Evolutionary conservation across 2,797 vertebrate species (phyloP).

Genomic region (Hippocampus kuda): DNA sequence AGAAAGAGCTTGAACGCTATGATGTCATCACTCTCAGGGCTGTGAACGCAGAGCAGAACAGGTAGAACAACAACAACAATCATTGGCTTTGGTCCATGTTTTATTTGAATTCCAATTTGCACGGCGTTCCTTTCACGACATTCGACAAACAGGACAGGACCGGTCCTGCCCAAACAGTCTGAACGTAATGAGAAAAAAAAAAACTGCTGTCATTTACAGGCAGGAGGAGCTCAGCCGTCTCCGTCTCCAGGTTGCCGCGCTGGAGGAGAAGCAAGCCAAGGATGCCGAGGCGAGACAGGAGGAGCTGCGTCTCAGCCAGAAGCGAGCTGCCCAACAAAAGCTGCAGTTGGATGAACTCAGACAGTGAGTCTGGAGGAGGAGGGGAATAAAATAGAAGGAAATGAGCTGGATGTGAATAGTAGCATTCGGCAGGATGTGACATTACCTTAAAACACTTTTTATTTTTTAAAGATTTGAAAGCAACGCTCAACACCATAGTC

Average conservation of each 20-base stretch:
- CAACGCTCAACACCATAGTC: no score
- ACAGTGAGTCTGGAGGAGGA: conserved; percentile 45
- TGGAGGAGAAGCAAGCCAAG: conserved; percentile 50
- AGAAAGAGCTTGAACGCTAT: conserved; percentile 68
- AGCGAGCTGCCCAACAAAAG: conserved; percentile 49
- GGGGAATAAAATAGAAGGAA: background rate
- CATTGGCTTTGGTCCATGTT: background rate
- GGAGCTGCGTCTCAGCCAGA: conserved; percentile 45
- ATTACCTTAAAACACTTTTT: background rate
- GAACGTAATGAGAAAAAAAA: background rate
- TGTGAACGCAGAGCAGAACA: conserved; percentile 49
- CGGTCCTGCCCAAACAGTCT: background rate
- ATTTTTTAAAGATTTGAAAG: background rate
- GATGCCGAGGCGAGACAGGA: conserved; percentile 47
- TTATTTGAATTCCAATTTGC: background rate
- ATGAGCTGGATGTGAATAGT: background rate
- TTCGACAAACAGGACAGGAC: background rate
- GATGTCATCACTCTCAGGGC: conserved; percentile 52
- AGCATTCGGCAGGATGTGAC: background rate
- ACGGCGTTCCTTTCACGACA: background rate
- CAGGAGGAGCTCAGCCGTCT: conserved; percentile 66
- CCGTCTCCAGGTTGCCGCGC: conserved; percentile 56
- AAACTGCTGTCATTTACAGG: conserved; percentile 25
- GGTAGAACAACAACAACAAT: conserved; percentile 18
- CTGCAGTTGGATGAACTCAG: conserved; percentile 56